Base-by-base conservation (phyloP, 1,140 invertebrate species). In the Agrilus planipennis region DNA sequence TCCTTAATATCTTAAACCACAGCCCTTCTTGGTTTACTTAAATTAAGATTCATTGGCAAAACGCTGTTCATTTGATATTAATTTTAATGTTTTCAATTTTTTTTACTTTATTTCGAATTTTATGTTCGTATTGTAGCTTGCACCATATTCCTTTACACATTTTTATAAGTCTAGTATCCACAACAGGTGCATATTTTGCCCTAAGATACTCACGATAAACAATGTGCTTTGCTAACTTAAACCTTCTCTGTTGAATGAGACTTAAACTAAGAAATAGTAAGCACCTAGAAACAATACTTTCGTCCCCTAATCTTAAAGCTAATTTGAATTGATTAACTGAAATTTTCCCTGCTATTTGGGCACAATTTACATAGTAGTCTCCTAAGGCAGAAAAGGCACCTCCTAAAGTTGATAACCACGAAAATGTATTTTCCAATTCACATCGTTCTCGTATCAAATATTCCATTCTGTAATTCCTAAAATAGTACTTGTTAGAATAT, bases 341-440 rank as follows among this genome's bases (percentile, higher is more conserved):
- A 57, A 93, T 91, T 62, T 77, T 77, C 0, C 86, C 89, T 34
- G 91, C 91, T 46, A 80, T 76, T 54, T 81, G 65, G 40, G 91
- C 89, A 72, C 79, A 91, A 53, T 79, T 63, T 35, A 65, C 53
- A 64, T 81, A 82, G 47, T 84, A 73, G 57, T 95, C 91, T 12
- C 92, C 92, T 32, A 95, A 68, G 6, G 90, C 81, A 15, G 91
- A 95, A 66, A 87, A 95, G 4, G 86, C 92, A 29, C 91, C 91
- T 34, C 92, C 92, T 10, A 97, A 68, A 1, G 92, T 96, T n/a
- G 90, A 95, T 2, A 96, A 67, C 89, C 90, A 94, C 3, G 88
- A 89, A 72, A 94, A 81, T 6, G 82, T 71, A 68, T 86, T 75
- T 56, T 90, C 85, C 46, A 90, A 65, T 64, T 89, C 79, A 47